These are phyloP conservation scores for Hystrix cristata DNA, from an alignment of 2,113 vertebrate species.

Conservation along the genomic window DNA sequence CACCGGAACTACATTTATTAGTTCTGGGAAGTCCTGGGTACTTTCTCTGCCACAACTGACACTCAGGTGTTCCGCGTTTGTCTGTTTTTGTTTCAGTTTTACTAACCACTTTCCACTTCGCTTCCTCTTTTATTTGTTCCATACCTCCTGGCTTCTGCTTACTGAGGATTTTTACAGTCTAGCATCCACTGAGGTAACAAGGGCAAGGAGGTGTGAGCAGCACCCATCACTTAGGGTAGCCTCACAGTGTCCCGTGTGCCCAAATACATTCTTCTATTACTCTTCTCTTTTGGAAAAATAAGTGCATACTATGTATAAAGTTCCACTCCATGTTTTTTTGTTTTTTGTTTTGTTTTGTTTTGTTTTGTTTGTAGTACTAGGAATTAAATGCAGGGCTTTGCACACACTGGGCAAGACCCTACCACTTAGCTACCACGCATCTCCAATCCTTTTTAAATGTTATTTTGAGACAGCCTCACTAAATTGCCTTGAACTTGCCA, in stretches of 20 bases:
- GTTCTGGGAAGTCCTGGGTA: not conserved
- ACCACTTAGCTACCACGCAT: not conserved
- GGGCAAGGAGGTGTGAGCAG: rapidly evolving
- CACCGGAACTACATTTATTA: not conserved
- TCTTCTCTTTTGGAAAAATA: not conserved
- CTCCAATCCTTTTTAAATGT: not conserved
- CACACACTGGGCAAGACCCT: not conserved
- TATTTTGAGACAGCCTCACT: not conserved
- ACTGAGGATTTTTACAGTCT: not conserved
- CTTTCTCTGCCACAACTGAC: not conserved
- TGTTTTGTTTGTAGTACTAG: not conserved
- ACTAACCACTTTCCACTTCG: not conserved
- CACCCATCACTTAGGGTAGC: too few relatives aligned
- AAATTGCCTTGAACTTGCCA: not conserved
- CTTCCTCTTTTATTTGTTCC: not conserved
- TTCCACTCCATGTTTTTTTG: not conserved
- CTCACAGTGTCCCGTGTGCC: not conserved
- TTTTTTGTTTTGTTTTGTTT: not conserved
- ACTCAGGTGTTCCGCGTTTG: not conserved
- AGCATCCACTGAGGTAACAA: not conserved
- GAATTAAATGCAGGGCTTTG: not conserved
- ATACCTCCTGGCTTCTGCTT: not conserved
- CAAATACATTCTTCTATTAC: not conserved
- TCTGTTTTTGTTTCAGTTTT: too few relatives aligned
- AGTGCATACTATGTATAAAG: not conserved